phyloP scores from a whole-genome alignment of 2,888 invertebrate species.

The Macrosiphum euphorbiae region DNA sequence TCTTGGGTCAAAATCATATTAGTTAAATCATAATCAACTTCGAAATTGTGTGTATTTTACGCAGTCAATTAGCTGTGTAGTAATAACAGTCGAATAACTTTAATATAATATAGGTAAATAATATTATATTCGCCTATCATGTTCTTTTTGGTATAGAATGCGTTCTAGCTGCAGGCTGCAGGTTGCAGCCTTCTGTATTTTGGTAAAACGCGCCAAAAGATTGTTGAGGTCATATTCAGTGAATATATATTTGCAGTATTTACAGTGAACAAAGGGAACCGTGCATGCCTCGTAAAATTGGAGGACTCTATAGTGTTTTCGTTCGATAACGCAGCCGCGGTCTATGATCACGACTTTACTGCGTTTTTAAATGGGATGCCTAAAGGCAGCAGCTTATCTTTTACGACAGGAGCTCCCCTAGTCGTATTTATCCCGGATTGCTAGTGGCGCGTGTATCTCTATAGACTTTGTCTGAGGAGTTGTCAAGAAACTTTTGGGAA shows the following conservation, averaged over 20 bases:
- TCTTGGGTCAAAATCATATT: background rate
- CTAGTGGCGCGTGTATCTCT: background rate
- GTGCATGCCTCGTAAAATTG: background rate
- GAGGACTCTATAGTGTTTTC: slow-evolving; percentile 36
- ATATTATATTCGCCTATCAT: background rate
- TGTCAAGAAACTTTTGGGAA: slow-evolving; percentile 11
- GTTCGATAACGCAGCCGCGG: slow-evolving; percentile 11
- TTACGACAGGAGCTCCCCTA: background rate
- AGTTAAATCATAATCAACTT: background rate
- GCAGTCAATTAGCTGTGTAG: background rate
- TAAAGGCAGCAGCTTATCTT: slow-evolving; percentile 27
- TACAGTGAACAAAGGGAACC: background rate
- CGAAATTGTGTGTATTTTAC: background rate
- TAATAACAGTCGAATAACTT: background rate
- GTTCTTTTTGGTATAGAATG: background rate
- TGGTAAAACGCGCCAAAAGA: background rate
- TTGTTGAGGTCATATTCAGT: background rate
- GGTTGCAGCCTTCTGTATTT: background rate
- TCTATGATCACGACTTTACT: background rate
- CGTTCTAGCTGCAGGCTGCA: background rate
- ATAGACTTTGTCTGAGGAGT: background rate
- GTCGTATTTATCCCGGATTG: background rate
- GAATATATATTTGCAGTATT: background rate
- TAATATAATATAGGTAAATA: background rate
- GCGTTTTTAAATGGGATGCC: slow-evolving; percentile 16